Percentiles rank a stretch among this genome's conserved stretches.
phyloP scores from a whole-genome alignment of 1,140 invertebrate species.

The Cydia strobilella region DNA sequence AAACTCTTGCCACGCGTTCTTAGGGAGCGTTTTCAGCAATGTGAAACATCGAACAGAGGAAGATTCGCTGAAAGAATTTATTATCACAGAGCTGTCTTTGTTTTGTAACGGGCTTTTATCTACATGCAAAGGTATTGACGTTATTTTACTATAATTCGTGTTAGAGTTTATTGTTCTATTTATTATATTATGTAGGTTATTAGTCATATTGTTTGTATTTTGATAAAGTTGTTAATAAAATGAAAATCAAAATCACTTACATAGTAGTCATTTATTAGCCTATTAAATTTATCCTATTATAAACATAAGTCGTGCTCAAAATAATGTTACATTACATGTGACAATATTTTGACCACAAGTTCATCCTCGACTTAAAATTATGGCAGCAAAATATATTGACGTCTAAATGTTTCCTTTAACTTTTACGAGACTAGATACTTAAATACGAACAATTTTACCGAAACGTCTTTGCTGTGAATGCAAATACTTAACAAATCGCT shows the following conservation, averaged over 20 bases:
- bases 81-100: conserved; percentile 60
- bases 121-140: conserved; percentile 63
- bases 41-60: conserved; percentile 49
- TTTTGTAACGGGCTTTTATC: conserved; percentile 71
- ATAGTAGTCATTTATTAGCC: conserved; percentile 34
- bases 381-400: conserved; percentile 53
- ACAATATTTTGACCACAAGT: conserved; percentile 75
- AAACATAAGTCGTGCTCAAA: conserved; percentile 68
- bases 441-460: conserved; percentile 18
- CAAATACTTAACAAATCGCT: neutral
- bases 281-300: conserved; percentile 32
- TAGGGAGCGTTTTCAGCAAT: conserved; percentile 65
- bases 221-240: conserved; percentile 33
- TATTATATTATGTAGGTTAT: conserved; percentile 37
- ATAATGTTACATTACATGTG: conserved; percentile 52
- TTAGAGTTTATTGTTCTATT: conserved; percentile 42
- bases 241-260: neutral
- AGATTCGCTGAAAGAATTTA: conserved; percentile 60
- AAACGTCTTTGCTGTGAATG: neutral
- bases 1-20: conserved; percentile 66
- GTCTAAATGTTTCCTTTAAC: conserved; percentile 31
- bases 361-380: conserved; percentile 48
- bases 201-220: conserved; percentile 24
- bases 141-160: conserved; percentile 62
- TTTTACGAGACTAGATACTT: conserved; percentile 37